These are phyloP conservation scores for Callaeas wilsoni DNA, from an alignment of 2,113 vertebrate genomes.

Conservation along the genomic window DNA sequence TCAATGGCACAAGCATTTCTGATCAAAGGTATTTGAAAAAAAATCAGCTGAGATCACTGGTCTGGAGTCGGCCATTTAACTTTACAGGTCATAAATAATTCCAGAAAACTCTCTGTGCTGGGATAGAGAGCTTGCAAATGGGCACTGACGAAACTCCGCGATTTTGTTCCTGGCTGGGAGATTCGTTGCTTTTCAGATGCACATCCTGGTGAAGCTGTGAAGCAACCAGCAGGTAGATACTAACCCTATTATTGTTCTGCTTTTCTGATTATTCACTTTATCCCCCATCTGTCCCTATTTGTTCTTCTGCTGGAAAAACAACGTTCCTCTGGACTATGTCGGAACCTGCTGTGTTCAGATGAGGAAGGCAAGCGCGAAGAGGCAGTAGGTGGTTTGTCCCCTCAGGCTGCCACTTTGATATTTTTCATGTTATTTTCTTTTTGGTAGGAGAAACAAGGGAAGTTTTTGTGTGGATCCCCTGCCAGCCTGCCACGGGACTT, in stretches of 20 bases:
- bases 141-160: rapidly evolving
- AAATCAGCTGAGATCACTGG: neutral
- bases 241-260: neutral
- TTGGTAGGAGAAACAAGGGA: neutral
- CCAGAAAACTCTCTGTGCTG: neutral
- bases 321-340: neutral
- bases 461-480: neutral
- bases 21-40: neutral
- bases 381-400: neutral
- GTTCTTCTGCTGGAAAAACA: neutral
- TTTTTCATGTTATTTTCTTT: neutral
- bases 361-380: neutral
- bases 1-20: neutral
- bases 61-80: neutral
- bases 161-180: neutral
- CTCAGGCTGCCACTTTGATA: neutral
- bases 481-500: neutral
- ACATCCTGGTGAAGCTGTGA: neutral
- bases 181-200: neutral
- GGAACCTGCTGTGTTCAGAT: neutral
- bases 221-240: neutral
- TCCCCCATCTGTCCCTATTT: neutral
- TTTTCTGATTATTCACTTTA: neutral
- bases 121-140: neutral
- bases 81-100: neutral